Percentiles rank a stretch among this genome's conserved stretches.
Evolutionary conservation across 2,888 invertebrate genomes (phyloP).

Genomic region (Aquatica leii): DNA sequence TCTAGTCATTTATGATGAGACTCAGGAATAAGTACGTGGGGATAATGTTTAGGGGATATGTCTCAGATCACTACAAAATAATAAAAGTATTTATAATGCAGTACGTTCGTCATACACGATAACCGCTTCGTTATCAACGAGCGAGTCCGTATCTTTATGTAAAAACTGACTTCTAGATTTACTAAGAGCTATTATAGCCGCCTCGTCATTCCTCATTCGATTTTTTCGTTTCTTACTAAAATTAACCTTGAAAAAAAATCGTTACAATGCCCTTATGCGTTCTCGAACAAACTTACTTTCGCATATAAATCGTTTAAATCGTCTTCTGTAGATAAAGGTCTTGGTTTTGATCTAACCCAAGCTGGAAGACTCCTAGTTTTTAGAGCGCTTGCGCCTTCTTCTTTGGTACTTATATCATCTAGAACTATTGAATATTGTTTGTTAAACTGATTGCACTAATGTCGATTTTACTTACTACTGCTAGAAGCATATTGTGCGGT

Average conservation of each 20-base stretch:
- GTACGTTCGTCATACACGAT: constrained; percentile 85
- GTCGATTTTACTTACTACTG: constrained; percentile 63
- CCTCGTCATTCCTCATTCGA: constrained; percentile 83
- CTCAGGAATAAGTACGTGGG: constrained; percentile 17
- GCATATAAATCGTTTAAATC: constrained; percentile 75
- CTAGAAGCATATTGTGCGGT: constrained; percentile 68
- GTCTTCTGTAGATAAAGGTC: constrained; percentile 74
- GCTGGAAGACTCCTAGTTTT: constrained; percentile 76
- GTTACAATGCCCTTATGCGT: constrained; percentile 13
- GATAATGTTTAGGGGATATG: constrained; percentile 28
- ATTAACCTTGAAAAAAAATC: constrained; percentile 66
- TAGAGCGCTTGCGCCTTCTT: constrained; percentile 60
- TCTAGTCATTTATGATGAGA: constrained; percentile 14
- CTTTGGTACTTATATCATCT: constrained; percentile 65
- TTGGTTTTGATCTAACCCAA: constrained; percentile 74
- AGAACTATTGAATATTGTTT: constrained; percentile 61
- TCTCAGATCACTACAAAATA: constrained; percentile 19
- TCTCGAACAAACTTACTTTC: constrained; percentile 63
- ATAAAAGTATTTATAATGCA: constrained; percentile 65
- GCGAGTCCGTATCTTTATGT: constrained; percentile 68
- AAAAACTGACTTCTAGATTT: constrained; percentile 74
- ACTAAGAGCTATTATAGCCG: constrained; percentile 79
- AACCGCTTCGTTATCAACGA: constrained; percentile 80
- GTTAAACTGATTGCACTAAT: constrained; percentile 26
- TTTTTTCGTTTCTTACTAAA: constrained; percentile 82